phyloP scores from a whole-genome alignment of 2,113 vertebrate genomes.

The Charina bottae region DNA sequence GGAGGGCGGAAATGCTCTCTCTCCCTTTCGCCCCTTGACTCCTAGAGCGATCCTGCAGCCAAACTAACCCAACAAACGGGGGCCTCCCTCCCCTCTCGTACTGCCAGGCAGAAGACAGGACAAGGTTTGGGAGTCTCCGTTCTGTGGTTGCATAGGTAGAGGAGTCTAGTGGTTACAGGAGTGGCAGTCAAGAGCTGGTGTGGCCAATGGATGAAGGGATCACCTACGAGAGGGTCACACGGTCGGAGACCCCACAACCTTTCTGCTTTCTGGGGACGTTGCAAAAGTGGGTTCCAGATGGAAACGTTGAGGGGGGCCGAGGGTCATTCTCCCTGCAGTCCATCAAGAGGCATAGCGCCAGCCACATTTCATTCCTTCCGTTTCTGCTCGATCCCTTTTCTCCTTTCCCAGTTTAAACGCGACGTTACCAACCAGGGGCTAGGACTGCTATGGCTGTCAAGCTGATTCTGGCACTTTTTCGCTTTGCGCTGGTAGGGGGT shows the following conservation, averaged over 20 bases:
- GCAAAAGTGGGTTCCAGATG: not conserved
- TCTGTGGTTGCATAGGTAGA: not conserved
- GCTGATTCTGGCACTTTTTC: not conserved
- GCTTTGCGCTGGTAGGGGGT: not conserved
- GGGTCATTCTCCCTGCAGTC: not conserved
- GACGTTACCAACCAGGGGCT: not conserved
- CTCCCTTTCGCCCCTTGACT: constrained; percentile 36
- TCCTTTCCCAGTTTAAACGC: not conserved
- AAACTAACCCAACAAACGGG: not conserved
- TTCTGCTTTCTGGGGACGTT: not conserved
- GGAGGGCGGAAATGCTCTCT: not conserved
- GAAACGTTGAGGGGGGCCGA: not conserved
- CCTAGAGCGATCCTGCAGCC: constrained; percentile 4
- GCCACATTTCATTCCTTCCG: not conserved
- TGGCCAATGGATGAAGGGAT: not conserved
- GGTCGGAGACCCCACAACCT: not conserved
- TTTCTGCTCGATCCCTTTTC: not conserved
- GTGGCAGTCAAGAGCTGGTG: not conserved
- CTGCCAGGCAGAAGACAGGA: not conserved
- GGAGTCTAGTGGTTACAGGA: not conserved
- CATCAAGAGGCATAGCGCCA: not conserved
- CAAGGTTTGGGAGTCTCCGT: not conserved
- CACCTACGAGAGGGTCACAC: not conserved
- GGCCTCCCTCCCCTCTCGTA: no score
- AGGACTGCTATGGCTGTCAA: not conserved